These are phyloP conservation scores for Leptinotarsa lineolata DNA, from an alignment of 1,140 invertebrate genomes.

Conservation along the genomic window DNA sequence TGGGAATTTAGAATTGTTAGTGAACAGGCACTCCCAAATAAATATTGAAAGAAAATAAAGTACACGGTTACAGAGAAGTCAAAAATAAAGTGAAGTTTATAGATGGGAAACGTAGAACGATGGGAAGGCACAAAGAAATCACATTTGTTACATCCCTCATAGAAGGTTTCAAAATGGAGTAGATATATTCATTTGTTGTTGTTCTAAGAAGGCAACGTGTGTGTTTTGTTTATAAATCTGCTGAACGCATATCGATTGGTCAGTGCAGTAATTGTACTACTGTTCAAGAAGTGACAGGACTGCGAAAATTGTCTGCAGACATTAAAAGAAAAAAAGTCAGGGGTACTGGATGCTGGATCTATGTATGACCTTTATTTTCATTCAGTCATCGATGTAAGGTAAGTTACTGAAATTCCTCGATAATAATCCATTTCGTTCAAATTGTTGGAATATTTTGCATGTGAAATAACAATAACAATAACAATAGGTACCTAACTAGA, in stretches of 20 bases:
- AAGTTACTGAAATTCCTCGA: neutral
- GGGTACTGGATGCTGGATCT: conserved; percentile 28
- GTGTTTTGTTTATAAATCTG: conserved; percentile 18
- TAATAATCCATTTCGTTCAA: neutral
- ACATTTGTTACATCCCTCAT: conserved; percentile 22
- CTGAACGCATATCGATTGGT: neutral
- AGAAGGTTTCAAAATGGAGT: conserved; percentile 30
- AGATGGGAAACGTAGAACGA: conserved; percentile 18
- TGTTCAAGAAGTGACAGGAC: neutral
- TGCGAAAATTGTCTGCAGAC: neutral
- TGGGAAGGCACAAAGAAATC: conserved; percentile 26
- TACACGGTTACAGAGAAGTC: neutral
- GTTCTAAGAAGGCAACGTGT: conserved; percentile 27
- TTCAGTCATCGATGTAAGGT: conserved; percentile 24
- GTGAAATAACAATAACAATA: no score
- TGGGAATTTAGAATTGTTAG: conserved; percentile 24
- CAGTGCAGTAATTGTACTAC: neutral
- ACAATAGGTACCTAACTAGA: no score
- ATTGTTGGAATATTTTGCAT: neutral
- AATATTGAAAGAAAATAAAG: conserved; percentile 20
- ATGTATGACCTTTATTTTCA: conserved; percentile 29
- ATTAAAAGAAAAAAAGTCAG: conserved; percentile 11
- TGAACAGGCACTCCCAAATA: conserved; percentile 27
- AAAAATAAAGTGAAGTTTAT: conserved; percentile 25
- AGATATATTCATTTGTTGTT: conserved; percentile 28